A percentile compares a stretch with the other conserved stretches of the same genome.
Evolutionary conservation across 2,797 vertebrate genomes (phyloP).

Genomic region (Sebastes itinus): DNA sequence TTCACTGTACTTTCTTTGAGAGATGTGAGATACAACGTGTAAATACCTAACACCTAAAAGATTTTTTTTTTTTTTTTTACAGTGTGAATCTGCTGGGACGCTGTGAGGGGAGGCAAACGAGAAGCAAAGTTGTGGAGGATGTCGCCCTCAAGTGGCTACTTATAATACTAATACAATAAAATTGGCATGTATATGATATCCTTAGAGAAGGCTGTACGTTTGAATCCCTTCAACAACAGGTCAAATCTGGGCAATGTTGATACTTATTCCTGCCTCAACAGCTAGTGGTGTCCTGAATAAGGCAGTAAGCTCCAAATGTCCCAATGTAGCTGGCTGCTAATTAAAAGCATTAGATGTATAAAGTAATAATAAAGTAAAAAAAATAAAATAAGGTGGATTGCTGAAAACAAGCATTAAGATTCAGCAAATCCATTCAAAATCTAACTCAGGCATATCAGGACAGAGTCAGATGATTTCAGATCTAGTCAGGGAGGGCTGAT

Average conservation of each 20-base stretch:
- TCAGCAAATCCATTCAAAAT: background rate
- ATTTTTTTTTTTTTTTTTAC: background rate
- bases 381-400: background rate
- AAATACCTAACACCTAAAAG: background rate
- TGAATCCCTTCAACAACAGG: background rate
- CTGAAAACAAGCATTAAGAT: background rate
- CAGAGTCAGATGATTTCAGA: background rate
- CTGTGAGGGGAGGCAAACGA: background rate
- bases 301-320: background rate
- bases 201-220: background rate
- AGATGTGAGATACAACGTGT: background rate
- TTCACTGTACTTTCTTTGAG: background rate
- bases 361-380: background rate
- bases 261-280: background rate
- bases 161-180: background rate
- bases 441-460: background rate
- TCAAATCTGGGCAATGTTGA: background rate
- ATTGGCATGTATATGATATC: background rate
- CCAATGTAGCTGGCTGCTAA: background rate
- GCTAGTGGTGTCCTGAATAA: background rate
- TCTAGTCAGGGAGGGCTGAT: background rate
- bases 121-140: constrained; percentile 52
- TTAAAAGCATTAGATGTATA: background rate
- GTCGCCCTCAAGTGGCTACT: constrained; percentile 70
- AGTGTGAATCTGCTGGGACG: background rate